A percentile compares a stretch with the other conserved stretches of the same genome.
phyloP scores from a whole-genome alignment of 2,888 invertebrate species.

The Alentia gelatinosa region DNA sequence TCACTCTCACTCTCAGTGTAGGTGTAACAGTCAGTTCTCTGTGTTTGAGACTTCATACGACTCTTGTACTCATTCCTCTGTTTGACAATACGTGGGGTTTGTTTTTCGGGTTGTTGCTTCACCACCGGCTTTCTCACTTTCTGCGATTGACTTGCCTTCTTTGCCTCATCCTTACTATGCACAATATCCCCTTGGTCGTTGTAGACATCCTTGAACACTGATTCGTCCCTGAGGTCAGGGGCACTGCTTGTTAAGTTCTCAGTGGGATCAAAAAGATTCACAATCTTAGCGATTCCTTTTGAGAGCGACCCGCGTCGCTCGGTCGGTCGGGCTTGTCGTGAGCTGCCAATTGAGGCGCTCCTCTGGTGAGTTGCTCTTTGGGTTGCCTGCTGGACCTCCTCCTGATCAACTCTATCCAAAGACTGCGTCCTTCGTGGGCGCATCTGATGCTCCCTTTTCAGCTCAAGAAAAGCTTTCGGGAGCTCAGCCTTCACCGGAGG shows the following conservation, averaged over 20 bases:
- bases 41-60: conserved; percentile 52
- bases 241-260: conserved; percentile 71
- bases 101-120: conserved; percentile 54
- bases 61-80: conserved; percentile 66
- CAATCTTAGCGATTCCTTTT: conserved; percentile 71
- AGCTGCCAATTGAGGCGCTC: conserved; percentile 50
- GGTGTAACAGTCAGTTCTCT: conserved; percentile 52
- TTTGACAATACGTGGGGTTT: conserved; percentile 69
- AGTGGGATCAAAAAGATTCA: conserved; percentile 73
- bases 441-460: neutral
- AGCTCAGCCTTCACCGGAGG: conserved; percentile 53
- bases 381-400: neutral
- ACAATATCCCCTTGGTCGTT: conserved; percentile 57
- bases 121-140: conserved; percentile 14
- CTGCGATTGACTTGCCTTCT: neutral
- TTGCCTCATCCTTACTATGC: neutral
- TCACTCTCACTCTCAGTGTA: conserved; percentile 63
- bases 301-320: conserved; percentile 65
- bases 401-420: conserved; percentile 13
- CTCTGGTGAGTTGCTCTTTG: conserved; percentile 59
- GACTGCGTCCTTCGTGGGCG: conserved; percentile 23
- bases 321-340: neutral
- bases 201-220: conserved; percentile 62
- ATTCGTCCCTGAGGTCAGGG: conserved; percentile 71
- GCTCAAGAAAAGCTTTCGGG: conserved; percentile 14